phyloP scores from a whole-genome alignment of 30 jellyfish, hydroid and myxozoan genomes.

The Aurelia sp. region DNA sequence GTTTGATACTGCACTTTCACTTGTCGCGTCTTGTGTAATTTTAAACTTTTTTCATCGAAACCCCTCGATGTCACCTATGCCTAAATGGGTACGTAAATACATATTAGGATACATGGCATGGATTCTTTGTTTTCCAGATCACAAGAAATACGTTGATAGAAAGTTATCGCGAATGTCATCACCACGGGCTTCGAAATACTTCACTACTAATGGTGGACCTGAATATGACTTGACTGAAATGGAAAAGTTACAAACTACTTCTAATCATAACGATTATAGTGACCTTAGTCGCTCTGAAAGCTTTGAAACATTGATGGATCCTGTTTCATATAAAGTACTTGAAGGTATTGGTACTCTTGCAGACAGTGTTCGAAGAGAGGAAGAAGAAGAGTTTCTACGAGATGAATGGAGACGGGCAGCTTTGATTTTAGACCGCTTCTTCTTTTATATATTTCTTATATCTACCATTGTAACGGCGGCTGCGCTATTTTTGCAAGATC shows the following conservation, averaged over 20 bases:
- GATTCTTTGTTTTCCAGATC: slow-evolving; percentile 59
- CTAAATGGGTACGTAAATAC: slow-evolving; percentile 77
- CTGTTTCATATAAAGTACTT: slow-evolving; percentile 73
- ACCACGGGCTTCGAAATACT: slow-evolving; percentile 37
- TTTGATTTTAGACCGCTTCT: slow-evolving; percentile 70
- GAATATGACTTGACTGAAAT: slow-evolving; percentile 65
- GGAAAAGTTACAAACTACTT: slow-evolving; percentile 56
- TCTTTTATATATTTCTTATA: slow-evolving; percentile 61
- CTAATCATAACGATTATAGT: slow-evolving; percentile 57
- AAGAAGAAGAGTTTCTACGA: slow-evolving; percentile 76
- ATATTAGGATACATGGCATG: slow-evolving; percentile 78
- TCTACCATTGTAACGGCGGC: slow-evolving; percentile 78
- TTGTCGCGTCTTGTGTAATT: slow-evolving; percentile 80
- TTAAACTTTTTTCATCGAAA: slow-evolving; percentile 82
- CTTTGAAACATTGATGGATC: slow-evolving; percentile 77
- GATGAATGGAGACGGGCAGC: slow-evolving; percentile 90
- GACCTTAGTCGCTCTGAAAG: slow-evolving; percentile 72
- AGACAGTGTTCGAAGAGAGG: slow-evolving; percentile 78
- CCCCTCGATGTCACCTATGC: slow-evolving; percentile 90
- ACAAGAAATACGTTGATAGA: slow-evolving; percentile 45
- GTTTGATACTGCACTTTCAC: slow-evolving; percentile 90
- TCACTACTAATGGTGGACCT: slow-evolving; percentile 67
- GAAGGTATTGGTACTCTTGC: slow-evolving; percentile 87
- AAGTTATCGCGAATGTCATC: slow-evolving; percentile 42
- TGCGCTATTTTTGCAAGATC: slow-evolving; percentile 77